A percentile compares a stretch with the other conserved stretches of the same genome.
phyloP scores from a whole-genome alignment of 2,888 invertebrate genomes.

The Machimus atricapillus region DNA sequence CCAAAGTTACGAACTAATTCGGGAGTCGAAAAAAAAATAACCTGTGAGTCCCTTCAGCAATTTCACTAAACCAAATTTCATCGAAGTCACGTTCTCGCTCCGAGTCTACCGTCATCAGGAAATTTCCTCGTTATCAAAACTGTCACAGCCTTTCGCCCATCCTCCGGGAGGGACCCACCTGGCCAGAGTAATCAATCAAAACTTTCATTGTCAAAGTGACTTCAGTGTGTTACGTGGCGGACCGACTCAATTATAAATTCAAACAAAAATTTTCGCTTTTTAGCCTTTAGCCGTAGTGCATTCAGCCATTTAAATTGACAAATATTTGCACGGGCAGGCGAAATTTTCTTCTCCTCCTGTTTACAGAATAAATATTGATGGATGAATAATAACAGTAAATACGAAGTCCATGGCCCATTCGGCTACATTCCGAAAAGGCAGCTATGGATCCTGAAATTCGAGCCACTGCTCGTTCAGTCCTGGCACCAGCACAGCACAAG shows the following conservation, averaged over 20 bases:
- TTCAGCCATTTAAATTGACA: constrained; percentile 38
- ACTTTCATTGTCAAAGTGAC: constrained; percentile 18
- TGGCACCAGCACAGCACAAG: background rate
- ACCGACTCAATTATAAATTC: constrained; percentile 38
- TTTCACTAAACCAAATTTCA: background rate
- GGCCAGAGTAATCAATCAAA: constrained; percentile 10
- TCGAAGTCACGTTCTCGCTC: background rate
- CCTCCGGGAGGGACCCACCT: background rate
- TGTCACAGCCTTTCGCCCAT: background rate
- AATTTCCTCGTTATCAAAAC: background rate
- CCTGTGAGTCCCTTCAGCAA: background rate
- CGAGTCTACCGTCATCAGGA: background rate
- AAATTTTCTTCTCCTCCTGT: constrained; percentile 34
- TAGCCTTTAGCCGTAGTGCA: constrained; percentile 34
- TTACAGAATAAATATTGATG: constrained; percentile 38
- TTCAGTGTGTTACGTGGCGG: background rate
- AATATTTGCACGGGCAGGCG: constrained; percentile 24
- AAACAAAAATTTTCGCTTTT: constrained; percentile 29
- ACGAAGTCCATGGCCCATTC: background rate
- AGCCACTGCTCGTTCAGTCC: background rate
- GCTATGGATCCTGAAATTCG: background rate
- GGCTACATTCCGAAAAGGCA: background rate
- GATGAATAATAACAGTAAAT: constrained; percentile 39
- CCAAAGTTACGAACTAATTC: background rate
- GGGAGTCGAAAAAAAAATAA: background rate